These are phyloP conservation scores for Spatulosminthurus flaviceps DNA, from an alignment of 2,888 invertebrate genomes.

Conservation along the genomic window DNA sequence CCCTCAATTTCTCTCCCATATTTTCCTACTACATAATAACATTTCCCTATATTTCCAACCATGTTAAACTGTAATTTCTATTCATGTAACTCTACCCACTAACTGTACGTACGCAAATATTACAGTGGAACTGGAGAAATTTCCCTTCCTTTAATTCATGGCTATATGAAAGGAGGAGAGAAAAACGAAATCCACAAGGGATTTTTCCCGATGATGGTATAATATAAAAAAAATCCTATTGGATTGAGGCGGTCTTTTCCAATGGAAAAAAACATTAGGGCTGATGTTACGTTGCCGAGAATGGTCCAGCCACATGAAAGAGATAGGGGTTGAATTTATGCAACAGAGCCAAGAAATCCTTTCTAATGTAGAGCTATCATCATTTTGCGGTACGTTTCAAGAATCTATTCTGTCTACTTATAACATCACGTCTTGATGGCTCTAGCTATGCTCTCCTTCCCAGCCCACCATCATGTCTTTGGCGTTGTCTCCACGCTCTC, in stretches of 20 bases:
- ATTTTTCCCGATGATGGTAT: neutral
- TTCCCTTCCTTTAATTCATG: too few relatives aligned
- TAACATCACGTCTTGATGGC: too few relatives aligned
- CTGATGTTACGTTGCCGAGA: too few relatives aligned
- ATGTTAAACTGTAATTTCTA: too few relatives aligned
- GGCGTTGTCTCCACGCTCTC: neutral
- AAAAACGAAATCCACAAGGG: neutral
- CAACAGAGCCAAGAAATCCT: slow-evolving; percentile 1
- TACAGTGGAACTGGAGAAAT: too few relatives aligned
- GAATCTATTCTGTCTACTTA: neutral
- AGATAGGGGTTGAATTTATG: neutral
- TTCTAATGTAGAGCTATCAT: slow-evolving; percentile 12
- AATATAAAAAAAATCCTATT: neutral
- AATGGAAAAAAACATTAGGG: neutral
- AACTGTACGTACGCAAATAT: too few relatives aligned
- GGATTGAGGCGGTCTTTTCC: neutral
- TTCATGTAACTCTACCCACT: too few relatives aligned
- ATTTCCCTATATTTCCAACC: too few relatives aligned
- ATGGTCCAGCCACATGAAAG: too few relatives aligned
- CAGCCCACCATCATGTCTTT: neutral
- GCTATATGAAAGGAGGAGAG: neutral
- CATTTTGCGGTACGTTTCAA: slow-evolving; percentile 26
- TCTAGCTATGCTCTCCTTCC: neutral
- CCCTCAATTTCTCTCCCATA: too few relatives aligned
- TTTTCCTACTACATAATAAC: too few relatives aligned